Percentiles rank a stretch among this genome's conserved stretches.
These are phyloP conservation scores for Thunnus maccoyii DNA, from an alignment of 2,113 vertebrate species.

Conservation along the genomic window DNA sequence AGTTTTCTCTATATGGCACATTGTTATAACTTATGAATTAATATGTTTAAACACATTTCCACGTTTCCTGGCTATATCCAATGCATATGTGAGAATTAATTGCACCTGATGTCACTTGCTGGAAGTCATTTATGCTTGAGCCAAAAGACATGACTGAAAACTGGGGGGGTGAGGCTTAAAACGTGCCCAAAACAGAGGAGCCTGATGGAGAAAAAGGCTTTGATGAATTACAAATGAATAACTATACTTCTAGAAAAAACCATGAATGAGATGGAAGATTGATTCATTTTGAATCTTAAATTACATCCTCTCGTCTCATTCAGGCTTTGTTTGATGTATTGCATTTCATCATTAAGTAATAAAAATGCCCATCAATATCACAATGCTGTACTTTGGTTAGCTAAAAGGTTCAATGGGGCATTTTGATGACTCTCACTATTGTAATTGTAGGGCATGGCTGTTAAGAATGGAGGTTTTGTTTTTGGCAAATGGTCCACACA, in stretches of 20 bases:
- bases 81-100: not conserved
- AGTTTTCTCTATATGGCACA: not conserved
- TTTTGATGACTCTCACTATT: slow-evolving; percentile 1
- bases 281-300: slow-evolving; percentile 25
- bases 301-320: slow-evolving; percentile 22
- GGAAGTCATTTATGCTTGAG: not conserved
- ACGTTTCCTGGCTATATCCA: not conserved
- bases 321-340: slow-evolving; percentile 8
- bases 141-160: not conserved
- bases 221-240: slow-evolving; percentile 16
- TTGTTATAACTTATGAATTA: not conserved
- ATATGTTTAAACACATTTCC: not conserved
- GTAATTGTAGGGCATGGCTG: not conserved
- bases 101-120: slow-evolving; percentile 14
- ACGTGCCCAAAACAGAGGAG: not conserved
- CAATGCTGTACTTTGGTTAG: not conserved
- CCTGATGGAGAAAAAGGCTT: not conserved
- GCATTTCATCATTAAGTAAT: slow-evolving; percentile 3
- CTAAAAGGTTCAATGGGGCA: slow-evolving; percentile 23
- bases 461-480: slow-evolving; percentile 42
- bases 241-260: slow-evolving; percentile 1
- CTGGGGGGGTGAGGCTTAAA: not conserved
- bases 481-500: slow-evolving; percentile 36
- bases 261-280: slow-evolving; percentile 13
- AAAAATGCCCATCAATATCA: not conserved